phyloP scores from a whole-genome alignment of 35 echinoderm and acorn worm genomes.

The Apostichopus californicus region DNA sequence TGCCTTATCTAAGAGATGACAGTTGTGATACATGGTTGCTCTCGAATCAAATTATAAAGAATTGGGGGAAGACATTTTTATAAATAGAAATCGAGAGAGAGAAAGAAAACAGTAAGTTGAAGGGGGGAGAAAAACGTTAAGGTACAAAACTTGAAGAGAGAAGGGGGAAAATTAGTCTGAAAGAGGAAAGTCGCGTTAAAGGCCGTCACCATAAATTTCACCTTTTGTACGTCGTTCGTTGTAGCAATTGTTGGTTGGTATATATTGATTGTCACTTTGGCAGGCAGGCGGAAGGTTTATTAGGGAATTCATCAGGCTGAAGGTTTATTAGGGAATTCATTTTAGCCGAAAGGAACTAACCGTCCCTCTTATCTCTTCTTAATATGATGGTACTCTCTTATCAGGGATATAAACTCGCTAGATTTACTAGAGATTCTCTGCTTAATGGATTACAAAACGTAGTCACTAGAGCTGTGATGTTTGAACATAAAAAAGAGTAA shows the following conservation, averaged over 20 bases:
- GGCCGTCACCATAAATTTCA: constrained; percentile 9
- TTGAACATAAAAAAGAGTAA: no score
- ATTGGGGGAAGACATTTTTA: background rate
- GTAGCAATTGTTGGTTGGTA: no score
- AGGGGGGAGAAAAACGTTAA: background rate
- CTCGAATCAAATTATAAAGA: constrained; percentile 28
- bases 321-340: constrained; percentile 13
- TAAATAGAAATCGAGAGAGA: constrained; percentile 6
- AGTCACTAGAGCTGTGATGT: background rate
- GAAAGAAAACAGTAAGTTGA: background rate
- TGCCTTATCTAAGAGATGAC: constrained; percentile 20
- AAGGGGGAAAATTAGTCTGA: background rate
- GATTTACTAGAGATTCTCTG: background rate
- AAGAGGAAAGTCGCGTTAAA: background rate
- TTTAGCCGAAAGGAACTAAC: background rate
- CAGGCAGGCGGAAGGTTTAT: no score
- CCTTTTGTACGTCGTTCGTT: no score
- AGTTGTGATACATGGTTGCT: constrained; percentile 40
- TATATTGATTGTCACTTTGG: no score
- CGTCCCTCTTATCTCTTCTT: constrained; percentile 15
- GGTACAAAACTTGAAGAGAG: no score
- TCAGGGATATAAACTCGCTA: constrained; percentile 35
- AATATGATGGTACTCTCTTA: background rate
- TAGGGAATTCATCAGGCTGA: no score
- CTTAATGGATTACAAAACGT: constrained; percentile 44